Evolutionary conservation across 2,888 invertebrate species (phyloP), one percentile per base, ranked within the genome.

Genomic region (Byasa hedistus): DNA sequence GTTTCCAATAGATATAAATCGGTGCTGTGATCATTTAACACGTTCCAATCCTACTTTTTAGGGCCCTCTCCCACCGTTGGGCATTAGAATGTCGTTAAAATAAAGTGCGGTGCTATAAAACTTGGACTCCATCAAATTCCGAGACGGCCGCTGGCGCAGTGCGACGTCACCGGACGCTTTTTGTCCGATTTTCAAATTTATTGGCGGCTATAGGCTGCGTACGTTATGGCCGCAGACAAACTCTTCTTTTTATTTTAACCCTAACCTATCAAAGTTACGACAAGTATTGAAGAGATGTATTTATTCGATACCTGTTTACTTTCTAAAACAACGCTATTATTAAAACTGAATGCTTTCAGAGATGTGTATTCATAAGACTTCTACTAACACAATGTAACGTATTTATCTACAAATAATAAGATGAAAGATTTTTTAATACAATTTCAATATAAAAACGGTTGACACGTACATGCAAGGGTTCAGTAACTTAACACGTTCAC

Each of bases 71-170:
- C 56, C 59, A 64, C 67, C 63, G 48, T 32, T 36, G 63, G 56
- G 56, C 60, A 67, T 67, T 67, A 63, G 63, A 63, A 60, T 67
- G 58, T 58, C 63, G 63, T 63, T 67, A 67, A 67, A 67, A 64
- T 63, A 64, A 60, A 67, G 67, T 64, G 59, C 24, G 63, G 44
- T 48, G 63, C 60, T 21, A 67, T 67, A 67, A 44, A 67, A 67
- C 48, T 54, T 32, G 60, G 63, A 67, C 63, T 67, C 59, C 59
- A 67, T 60, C 56, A 63, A 67, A 64, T 67, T 64, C 63, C 63
- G 27, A 36, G 36, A 61, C 57, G 24, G 39, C 24, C 62, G n/a
- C 63, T 39, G 51, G 36, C 57, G 57, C 59, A 59, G 17, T 59
- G 65, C 60, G 60, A 61, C 56, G 60, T 61, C 56, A 56, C 56